Conservation (phyloP, 2,113 vertebrate species). For the Rhinoptilus africanus region DNA sequence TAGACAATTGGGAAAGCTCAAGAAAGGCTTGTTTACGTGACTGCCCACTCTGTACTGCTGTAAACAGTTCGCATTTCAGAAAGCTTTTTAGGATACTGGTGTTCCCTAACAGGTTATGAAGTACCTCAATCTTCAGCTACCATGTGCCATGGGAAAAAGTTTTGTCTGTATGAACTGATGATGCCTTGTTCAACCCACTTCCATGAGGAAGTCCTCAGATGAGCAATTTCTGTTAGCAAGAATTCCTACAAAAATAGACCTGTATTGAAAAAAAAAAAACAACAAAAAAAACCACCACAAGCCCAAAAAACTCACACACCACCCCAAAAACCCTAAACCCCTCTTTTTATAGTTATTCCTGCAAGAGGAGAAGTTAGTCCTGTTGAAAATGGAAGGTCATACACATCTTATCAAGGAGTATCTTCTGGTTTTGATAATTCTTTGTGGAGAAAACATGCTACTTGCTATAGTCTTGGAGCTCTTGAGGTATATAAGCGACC, state of each 20-base stretch:
- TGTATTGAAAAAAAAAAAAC: not conserved
- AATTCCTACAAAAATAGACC: not conserved
- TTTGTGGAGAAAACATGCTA: not conserved
- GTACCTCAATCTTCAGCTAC: not conserved
- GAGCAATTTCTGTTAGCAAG: not conserved
- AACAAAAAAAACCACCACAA: not conserved
- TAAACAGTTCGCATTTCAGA: not conserved
- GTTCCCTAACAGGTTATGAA: not conserved
- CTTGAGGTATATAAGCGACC: not conserved
- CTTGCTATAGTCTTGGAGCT: not conserved
- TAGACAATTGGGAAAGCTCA: not conserved
- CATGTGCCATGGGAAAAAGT: not conserved
- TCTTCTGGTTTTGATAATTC: not conserved
- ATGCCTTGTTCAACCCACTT: not conserved
- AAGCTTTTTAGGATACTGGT: not conserved
- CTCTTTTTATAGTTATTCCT: not conserved
- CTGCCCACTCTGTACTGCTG: not conserved
- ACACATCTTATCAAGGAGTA: not conserved
- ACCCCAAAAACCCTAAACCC: not conserved
- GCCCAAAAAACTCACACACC: not conserved
- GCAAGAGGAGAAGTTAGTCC: not conserved
- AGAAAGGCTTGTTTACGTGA: not conserved
- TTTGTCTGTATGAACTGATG: not conserved
- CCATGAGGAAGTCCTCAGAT: not conserved
- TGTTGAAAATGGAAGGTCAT: not conserved